Percentiles rank a stretch among this genome's conserved stretches.
phyloP scores from a whole-genome alignment of 1,140 invertebrate genomes.

The Drosophila auraria region DNA sequence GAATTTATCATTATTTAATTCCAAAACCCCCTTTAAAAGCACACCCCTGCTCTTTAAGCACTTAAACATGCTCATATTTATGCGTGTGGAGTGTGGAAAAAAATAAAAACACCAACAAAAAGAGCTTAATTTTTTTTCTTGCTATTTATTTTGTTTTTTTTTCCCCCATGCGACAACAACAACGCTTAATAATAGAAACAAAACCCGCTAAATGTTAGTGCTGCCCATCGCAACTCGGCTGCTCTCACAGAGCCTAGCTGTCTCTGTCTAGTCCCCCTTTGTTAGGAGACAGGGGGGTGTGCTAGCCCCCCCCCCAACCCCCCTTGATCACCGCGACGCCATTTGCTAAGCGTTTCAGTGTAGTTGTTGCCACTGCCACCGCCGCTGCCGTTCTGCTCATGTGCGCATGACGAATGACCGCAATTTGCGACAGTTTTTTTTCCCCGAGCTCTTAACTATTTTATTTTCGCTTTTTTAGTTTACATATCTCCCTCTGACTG shows the following conservation, averaged over 20 bases:
- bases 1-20: too few relatives aligned
- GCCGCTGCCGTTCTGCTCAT: conserved; percentile 74
- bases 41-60: conserved; percentile 17
- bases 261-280: background rate
- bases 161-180: conserved; percentile 17
- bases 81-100: conserved; percentile 41
- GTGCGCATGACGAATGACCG: conserved; percentile 85
- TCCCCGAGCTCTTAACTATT: conserved; percentile 37
- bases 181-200: conserved; percentile 52
- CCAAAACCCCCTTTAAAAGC: background rate
- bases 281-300: background rate
- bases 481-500: conserved; percentile 65
- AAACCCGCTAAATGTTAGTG: conserved; percentile 48
- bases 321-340: conserved; percentile 65
- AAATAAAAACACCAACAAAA: conserved; percentile 53
- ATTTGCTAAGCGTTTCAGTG: conserved; percentile 65
- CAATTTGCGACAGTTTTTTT: conserved; percentile 82
- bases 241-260: conserved; percentile 1
- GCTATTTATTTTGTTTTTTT: conserved; percentile 34
- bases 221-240: conserved; percentile 14
- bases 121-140: conserved; percentile 37
- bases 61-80: conserved; percentile 27
- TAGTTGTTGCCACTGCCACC: conserved; percentile 22
- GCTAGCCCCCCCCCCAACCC: conserved; percentile 5
- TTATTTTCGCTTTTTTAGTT: conserved; percentile 60